Base-by-base conservation (phyloP, 2,797 vertebrate genomes). In the Melanotaenia parkinsoni region DNA sequence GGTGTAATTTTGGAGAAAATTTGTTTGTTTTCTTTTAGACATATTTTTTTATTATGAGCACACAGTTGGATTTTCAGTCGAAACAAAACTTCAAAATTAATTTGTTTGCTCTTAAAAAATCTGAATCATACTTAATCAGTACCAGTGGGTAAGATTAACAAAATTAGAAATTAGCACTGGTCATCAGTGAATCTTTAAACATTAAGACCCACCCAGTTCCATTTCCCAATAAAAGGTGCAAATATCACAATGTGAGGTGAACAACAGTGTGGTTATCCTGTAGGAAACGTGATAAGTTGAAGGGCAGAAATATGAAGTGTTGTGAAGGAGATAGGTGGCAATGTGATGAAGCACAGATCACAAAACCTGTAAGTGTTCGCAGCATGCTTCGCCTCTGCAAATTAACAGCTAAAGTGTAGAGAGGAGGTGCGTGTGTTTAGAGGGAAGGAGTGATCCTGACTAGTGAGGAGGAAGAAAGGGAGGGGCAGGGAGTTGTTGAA, bases 341-440 rank as follows among this genome's bases (percentile, higher is more conserved):
- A 72, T 20, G 87, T 94, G 94, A 94, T 94, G 88, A 87, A 94
- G 90, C 89, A 89, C 62, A 66, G 89, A 93, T 88, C 91, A 91
- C 87, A 80, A 80, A 87, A 89, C 77, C 84, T 77, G 90, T 94
- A 93, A 93, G 86, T 91, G 93, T 88, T 94, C 94, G 35, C 94
- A 94, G 94, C 94, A 86, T 85, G 94, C 79, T 60, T 72, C 58
- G 72, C 79, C 81, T 86, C 79, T 85, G 74, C 72, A 94, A 91
- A 94, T 93, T 89, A 95, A 89, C 93, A 91, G 90, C 88, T 92
- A 92, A 87, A 94, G 81, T 58, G 75, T 13, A 37, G 69, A 77
- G 75, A 78, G 72, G 76, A 77, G 76, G 76, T 38, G 72, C 63
- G 63, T 64, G 58, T 70, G 61, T 63, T 61, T 64, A 56, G 65